Base-by-base conservation (phyloP, 2,888 invertebrate genomes). In the Tipula lateralis region DNA sequence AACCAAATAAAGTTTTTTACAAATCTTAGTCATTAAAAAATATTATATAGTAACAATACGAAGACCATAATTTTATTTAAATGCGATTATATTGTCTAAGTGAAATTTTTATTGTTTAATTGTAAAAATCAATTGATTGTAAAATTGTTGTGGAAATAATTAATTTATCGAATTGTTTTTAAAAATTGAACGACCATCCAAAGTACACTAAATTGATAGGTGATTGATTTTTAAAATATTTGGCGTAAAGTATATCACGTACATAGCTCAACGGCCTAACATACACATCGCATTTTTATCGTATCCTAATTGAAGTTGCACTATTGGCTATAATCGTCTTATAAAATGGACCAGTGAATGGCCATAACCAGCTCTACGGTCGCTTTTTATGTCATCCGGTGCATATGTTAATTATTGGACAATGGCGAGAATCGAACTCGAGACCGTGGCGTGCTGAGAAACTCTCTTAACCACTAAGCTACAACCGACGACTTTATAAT, bases 31-130 rank as follows among this genome's bases (percentile, higher is more conserved):
- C 66, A 66, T 66, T 66, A 50, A 50, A 19, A 44, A 16, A n/a
- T n/a, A n/a, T n/a, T 66, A 66, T 66, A 66, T 66, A 19, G 9
- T 66, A 24, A 24, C 24, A 66, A 66, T 66, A 19, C 19, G 66
- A 19, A 66, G 66, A 19, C 12, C 66, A 66, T 66, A 24, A 66
- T 24, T 24, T 24, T 24, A 66, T 66, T 19, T 24, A 66, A 66
- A 66, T 66, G 12, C 9, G 66, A 66, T 66, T 66, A n/a, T n/a
- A 66, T 66, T 66, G 66, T 24, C 24, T 66, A 66, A 66, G 66
- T 66, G 66, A 66, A 66, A 66, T 66, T 66, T 66, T 9, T 66
- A 66, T 66, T 66, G 66, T 66, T 66, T 66, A 66, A 66, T 44
- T 44, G 2, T 44, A 44, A 44, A 16, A 44, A 16, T 44, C 39